These are phyloP conservation scores for Drosophila rhopaloa DNA, from an alignment of 1,140 invertebrate species.

Conservation along the genomic window DNA sequence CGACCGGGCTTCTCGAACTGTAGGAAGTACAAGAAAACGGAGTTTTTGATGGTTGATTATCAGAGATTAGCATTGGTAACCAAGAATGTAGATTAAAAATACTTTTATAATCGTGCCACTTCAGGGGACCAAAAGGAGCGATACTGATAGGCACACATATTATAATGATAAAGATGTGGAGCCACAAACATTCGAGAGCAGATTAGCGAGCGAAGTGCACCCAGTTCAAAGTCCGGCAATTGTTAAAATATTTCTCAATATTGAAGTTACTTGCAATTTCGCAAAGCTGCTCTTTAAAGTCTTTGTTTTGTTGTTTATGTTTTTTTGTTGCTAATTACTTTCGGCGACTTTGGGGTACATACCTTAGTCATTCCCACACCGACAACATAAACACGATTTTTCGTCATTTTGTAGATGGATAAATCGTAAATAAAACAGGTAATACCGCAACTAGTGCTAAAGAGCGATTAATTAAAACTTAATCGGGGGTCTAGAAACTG, in stretches of 20 bases:
- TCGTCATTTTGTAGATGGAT: constrained; percentile 81
- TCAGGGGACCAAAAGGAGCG: constrained; percentile 21
- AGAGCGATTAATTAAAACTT: constrained; percentile 30
- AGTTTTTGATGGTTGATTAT: constrained; percentile 2
- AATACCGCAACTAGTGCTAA: constrained; percentile 28
- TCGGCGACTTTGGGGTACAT: constrained; percentile 28
- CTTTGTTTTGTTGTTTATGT: background rate
- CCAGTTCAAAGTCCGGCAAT: constrained; percentile 70
- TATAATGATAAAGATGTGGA: constrained; percentile 13
- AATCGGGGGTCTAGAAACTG: constrained; percentile 2
- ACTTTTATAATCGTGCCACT: constrained; percentile 46
- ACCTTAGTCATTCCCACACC: constrained; percentile 99
- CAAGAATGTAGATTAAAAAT: constrained; percentile 2
- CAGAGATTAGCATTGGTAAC: constrained; percentile 1
- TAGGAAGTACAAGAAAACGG: background rate
- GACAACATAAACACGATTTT: constrained; percentile 92
- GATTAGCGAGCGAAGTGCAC: constrained; percentile 62
- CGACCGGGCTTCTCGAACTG: constrained; percentile 92
- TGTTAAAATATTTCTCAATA: constrained; percentile 15
- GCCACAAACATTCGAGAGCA: constrained; percentile 9
- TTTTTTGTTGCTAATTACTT: background rate
- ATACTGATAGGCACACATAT: constrained; percentile 27
- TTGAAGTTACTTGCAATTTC: constrained; percentile 10
- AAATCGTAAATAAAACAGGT: constrained; percentile 11
- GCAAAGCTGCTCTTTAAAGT: constrained; percentile 20